A percentile compares a stretch with the other conserved stretches of the same genome.
phyloP scores from a whole-genome alignment of 2,113 vertebrate genomes.

The Catharus minimus region DNA sequence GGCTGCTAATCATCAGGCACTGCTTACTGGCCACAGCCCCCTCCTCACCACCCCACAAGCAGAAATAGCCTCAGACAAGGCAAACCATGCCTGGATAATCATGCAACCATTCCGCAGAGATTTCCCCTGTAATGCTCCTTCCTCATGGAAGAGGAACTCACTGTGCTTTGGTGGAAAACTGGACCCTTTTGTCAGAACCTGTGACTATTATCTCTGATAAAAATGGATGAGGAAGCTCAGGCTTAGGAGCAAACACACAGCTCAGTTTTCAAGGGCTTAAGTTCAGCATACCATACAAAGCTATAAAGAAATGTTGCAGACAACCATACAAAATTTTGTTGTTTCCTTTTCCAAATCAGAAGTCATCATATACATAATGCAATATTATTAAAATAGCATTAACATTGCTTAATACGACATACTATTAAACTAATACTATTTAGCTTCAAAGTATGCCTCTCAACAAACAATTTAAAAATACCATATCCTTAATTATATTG shows the following conservation, averaged over 20 bases:
- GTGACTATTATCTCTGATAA: not conserved
- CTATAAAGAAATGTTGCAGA: not conserved
- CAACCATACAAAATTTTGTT: not conserved
- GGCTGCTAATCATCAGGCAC: not conserved
- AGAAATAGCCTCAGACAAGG: not conserved
- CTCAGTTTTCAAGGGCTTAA: not conserved
- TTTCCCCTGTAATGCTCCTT: not conserved
- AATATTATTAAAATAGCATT: not conserved
- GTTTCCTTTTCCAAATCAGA: not conserved
- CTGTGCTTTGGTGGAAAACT: not conserved
- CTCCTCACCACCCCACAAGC: accelerated
- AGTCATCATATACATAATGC: not conserved
- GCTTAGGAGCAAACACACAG: not conserved
- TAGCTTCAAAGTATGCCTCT: not conserved
- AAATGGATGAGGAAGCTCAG: not conserved
- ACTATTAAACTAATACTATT: not conserved
- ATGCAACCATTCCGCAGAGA: not conserved
- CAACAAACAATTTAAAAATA: not conserved
- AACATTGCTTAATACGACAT: not conserved
- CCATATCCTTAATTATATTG: not conserved
- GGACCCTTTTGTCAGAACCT: not conserved
- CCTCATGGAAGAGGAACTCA: not conserved
- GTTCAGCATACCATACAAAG: not conserved
- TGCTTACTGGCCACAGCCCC: not conserved
- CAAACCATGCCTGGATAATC: not conserved